Base-by-base conservation (phyloP, 2,888 invertebrate genomes). In the Agrotis segetum region DNA sequence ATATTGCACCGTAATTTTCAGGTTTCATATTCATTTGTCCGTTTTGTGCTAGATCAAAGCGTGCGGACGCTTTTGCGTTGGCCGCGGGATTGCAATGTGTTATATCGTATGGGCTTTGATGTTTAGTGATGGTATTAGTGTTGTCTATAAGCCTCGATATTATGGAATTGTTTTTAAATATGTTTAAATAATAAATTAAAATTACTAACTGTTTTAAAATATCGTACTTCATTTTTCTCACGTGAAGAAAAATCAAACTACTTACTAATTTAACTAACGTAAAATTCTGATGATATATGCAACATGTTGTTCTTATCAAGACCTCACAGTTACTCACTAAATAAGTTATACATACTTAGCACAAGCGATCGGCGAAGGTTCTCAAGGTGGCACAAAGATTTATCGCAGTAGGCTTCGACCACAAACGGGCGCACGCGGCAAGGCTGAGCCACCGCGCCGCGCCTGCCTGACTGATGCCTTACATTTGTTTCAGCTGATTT, bases 401-500 rank as follows among this genome's bases (percentile, higher is more conserved):
- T 94, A 95, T 95, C 79, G 92, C 87, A 83, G 86, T 86, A 90
- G 92, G 94, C 90, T 90, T 88, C 91, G 89, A 95, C 95, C 95
- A 89, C 96, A 95, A 95, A 95, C 95, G 95, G 77, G 74, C 66
- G 87, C 86, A 87, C 84, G 80, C 74, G 79, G 83, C 72, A 75
- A 79, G 81, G 81, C 81, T 60, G 69, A 66, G 58, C 70, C 74
- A 63, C 85, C 85, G 86, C 87, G 88, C 88, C 89, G 86, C 87
- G 88, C 88, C 89, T 84, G 29, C 24, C 91, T 95, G 95, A 95
- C 94, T 93, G 95, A 96, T 95, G 95, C 84, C 87, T 85, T 88
- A 92, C 95, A 96, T 96, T 96, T 95, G 95, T 96, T 95, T 93
- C 92, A 90, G 93, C 95, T 94, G 94, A 95, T 96, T 95, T 95